Evolutionary conservation across 2,888 invertebrate genomes (phyloP).

Genomic region (Tetropium fuscum): DNA sequence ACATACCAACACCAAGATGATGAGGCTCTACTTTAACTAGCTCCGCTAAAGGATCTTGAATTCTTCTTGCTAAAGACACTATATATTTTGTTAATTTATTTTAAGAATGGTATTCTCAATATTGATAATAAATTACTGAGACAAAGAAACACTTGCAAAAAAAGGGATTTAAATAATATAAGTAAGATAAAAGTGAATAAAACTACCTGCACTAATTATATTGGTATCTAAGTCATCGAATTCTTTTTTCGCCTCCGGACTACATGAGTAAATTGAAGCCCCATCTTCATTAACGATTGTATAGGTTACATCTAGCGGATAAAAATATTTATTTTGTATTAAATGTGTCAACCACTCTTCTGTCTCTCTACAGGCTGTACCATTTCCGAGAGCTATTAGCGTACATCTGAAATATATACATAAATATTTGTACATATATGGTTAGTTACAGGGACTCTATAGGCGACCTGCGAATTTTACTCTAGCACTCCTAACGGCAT

Average conservation of each 20-base stretch:
- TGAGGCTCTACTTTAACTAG: slow-evolving; percentile 94
- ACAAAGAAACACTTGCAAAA: too few relatives aligned
- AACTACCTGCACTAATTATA: slow-evolving; percentile 82
- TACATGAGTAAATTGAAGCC: slow-evolving; percentile 92
- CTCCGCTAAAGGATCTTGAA: slow-evolving; percentile 92
- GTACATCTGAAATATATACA: slow-evolving; percentile 72
- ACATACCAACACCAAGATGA: slow-evolving; percentile 95
- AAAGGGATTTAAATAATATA: too few relatives aligned
- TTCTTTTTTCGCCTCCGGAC: slow-evolving; percentile 86
- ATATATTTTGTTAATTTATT: too few relatives aligned
- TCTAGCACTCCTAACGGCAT: too few relatives aligned
- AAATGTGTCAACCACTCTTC: slow-evolving; percentile 78
- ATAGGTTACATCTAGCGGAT: slow-evolving; percentile 73
- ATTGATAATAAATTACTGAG: slow-evolving; percentile 3
- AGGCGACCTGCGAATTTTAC: slow-evolving; percentile 85
- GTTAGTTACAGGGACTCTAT: slow-evolving; percentile 83
- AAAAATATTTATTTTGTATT: slow-evolving; percentile 70
- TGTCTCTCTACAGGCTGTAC: slow-evolving; percentile 90
- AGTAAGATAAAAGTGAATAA: too few relatives aligned
- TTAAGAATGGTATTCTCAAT: slow-evolving; percentile 42
- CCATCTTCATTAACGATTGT: slow-evolving; percentile 93
- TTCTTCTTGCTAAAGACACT: slow-evolving; percentile 86
- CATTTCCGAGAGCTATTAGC: slow-evolving; percentile 91
- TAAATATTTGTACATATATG: too few relatives aligned
- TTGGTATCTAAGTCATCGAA: slow-evolving; percentile 87